phyloP scores from a whole-genome alignment of 1,140 invertebrate species.

The Chymomyza costata region DNA sequence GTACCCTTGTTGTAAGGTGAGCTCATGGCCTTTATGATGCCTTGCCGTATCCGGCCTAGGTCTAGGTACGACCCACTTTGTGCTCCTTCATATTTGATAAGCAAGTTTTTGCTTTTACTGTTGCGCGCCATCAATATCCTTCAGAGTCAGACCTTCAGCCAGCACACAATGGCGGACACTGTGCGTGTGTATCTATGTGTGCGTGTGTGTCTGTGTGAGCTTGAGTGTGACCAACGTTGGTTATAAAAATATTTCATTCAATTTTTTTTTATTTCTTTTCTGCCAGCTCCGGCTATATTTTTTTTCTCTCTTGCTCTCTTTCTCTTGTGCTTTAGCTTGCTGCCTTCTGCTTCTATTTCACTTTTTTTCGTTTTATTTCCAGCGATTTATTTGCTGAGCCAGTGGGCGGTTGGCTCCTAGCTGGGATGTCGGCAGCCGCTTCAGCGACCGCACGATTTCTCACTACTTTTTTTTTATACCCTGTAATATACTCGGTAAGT shows the following conservation, averaged over 20 bases:
- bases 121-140: conserved; percentile 67
- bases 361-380: conserved; percentile 57
- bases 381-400: conserved; percentile 62
- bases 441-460: conserved; percentile 43
- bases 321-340: conserved; percentile 8
- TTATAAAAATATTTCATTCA: conserved; percentile 73
- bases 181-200: background rate
- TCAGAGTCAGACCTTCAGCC: conserved; percentile 4
- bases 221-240: conserved; percentile 27
- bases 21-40: conserved; percentile 66
- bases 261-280: conserved; percentile 59
- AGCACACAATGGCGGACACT: background rate
- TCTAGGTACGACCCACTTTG: conserved; percentile 56
- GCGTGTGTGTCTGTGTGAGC: conserved; percentile 9
- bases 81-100: conserved; percentile 71
- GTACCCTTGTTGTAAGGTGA: conserved; percentile 32
- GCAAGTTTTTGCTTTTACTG: conserved; percentile 56
- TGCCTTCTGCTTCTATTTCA: conserved; percentile 21
- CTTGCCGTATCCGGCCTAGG: conserved; percentile 6
- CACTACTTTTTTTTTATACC: conserved; percentile 50
- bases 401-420: conserved; percentile 23
- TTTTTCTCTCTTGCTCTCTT: conserved; percentile 14
- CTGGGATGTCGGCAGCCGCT: background rate
- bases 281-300: conserved; percentile 17
- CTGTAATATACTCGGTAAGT: too few relatives aligned